Evolutionary conservation across 1,140 invertebrate genomes (phyloP).

Genomic region (Mesaphorura yosii): DNA sequence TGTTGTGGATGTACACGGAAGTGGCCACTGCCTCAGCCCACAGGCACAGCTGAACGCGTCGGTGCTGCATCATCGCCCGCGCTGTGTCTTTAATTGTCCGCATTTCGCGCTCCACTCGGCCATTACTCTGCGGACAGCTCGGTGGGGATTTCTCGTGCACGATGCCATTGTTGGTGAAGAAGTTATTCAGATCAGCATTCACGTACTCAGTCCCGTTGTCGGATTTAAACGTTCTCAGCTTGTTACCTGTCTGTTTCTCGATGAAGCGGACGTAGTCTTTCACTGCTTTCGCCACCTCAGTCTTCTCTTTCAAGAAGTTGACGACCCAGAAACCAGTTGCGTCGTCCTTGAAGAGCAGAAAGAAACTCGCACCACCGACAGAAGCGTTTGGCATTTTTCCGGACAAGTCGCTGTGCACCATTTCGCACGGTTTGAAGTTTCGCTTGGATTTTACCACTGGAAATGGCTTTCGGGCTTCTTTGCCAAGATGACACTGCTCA

Average conservation of each 20-base stretch:
- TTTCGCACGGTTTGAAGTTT: not conserved
- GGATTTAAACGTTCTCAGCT: constrained; percentile 34
- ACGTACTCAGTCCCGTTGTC: constrained; percentile 40
- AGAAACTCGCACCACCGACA: constrained; percentile 10
- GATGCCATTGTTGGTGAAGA: constrained; percentile 33
- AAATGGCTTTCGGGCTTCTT: not conserved
- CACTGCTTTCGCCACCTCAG: constrained; percentile 1
- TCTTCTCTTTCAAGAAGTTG: constrained; percentile 24
- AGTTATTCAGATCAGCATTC: constrained; percentile 32
- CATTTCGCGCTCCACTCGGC: constrained; percentile 32
- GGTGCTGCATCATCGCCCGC: not conserved
- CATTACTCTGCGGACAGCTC: constrained; percentile 36
- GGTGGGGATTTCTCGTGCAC: constrained; percentile 32
- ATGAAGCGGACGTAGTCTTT: constrained; percentile 7
- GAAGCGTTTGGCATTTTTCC: constrained; percentile 17
- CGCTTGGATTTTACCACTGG: not conserved
- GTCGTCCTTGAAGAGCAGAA: constrained; percentile 26
- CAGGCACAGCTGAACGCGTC: not conserved
- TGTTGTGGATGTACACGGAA: not conserved
- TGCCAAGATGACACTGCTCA: not conserved
- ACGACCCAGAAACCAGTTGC: constrained; percentile 12
- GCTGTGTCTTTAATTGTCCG: constrained; percentile 4
- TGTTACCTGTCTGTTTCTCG: constrained; percentile 33
- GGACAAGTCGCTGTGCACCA: constrained; percentile 17
- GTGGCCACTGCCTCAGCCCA: constrained; percentile 6